phyloP scores from a whole-genome alignment of 2,113 vertebrate species.

The Brevimyrus niger region DNA sequence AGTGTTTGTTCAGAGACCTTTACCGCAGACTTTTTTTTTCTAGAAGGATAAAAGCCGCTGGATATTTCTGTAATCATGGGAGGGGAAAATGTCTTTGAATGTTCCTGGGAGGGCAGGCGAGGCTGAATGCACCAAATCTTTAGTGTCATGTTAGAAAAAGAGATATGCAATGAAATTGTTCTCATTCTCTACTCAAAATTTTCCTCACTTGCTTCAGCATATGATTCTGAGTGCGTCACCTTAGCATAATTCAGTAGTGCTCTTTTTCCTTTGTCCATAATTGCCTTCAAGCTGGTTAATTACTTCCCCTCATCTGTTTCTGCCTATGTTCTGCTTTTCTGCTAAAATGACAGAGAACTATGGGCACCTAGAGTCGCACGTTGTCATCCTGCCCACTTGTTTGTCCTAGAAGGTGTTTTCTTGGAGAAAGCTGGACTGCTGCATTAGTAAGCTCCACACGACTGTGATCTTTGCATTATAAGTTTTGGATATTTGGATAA shows the following conservation, averaged over 20 bases:
- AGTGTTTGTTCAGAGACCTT: neutral
- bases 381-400: neutral
- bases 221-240: neutral
- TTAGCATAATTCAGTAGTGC: neutral
- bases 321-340: neutral
- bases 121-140: neutral
- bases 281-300: neutral
- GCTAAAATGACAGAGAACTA: neutral
- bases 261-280: neutral
- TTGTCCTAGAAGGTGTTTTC: neutral
- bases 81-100: neutral
- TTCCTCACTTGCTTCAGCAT: neutral
- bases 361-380: neutral
- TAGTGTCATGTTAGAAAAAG: neutral
- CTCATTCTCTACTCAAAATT: neutral
- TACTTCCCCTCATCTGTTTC: neutral
- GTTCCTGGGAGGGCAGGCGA: neutral
- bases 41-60: neutral
- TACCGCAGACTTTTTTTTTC: neutral
- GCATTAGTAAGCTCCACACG: neutral
- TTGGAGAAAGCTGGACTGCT: neutral
- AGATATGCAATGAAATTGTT: neutral
- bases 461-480: neutral
- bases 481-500: neutral
- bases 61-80: slow-evolving; percentile 1